phyloP scores from a whole-genome alignment of 2,888 invertebrate species.

The Netelia fuscicornis region DNA sequence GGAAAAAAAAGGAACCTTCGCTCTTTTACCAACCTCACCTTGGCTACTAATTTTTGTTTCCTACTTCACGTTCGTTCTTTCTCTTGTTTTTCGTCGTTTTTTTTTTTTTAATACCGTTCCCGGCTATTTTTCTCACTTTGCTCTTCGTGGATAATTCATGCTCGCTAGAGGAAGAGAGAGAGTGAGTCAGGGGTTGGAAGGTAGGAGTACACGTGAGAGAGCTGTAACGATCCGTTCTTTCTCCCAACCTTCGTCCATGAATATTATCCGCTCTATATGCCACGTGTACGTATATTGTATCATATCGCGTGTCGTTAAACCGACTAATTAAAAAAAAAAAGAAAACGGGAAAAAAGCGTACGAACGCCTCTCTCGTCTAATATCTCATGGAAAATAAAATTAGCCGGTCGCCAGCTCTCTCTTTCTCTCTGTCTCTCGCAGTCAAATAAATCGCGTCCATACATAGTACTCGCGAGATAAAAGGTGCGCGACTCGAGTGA shows the following conservation, averaged over 20 bases:
- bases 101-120: constrained; percentile 17
- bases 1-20: neutral
- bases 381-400: constrained; percentile 43
- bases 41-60: neutral
- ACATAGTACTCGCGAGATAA: no score
- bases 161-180: constrained; percentile 2
- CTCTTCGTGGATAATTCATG: constrained; percentile 38
- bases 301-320: constrained; percentile 52
- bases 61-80: neutral
- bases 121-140: constrained; percentile 35
- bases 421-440: no score
- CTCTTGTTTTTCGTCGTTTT: neutral
- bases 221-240: constrained; percentile 43
- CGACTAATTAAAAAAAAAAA: constrained; percentile 38
- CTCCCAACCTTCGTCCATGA: neutral
- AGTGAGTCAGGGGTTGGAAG: neutral
- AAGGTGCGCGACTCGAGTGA: no score
- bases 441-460: no score
- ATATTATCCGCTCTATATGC: neutral
- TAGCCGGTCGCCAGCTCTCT: neutral
- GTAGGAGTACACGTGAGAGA: constrained; percentile 17
- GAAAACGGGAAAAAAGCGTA: neutral
- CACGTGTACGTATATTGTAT: constrained; percentile 8
- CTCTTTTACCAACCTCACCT: neutral
- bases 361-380: constrained; percentile 29